Evolutionary conservation across 2,888 invertebrate genomes (phyloP).

Genomic region (Lamellibrachia satsuma): DNA sequence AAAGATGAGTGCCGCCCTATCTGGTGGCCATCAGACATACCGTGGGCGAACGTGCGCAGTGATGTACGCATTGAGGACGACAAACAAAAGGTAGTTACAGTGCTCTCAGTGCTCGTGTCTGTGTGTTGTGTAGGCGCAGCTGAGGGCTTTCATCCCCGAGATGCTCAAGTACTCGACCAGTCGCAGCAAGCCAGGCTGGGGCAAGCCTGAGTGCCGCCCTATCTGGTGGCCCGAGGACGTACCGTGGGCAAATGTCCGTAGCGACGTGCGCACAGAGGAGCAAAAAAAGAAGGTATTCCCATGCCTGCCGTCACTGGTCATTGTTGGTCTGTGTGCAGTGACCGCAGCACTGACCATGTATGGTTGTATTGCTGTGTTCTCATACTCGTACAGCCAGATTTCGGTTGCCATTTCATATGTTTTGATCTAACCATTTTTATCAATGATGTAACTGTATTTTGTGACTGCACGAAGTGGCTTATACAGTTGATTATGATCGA

Average conservation of each 20-base stretch:
- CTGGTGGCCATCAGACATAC: slow-evolving; percentile 97
- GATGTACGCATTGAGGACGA: slow-evolving; percentile 95
- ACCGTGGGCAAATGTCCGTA: slow-evolving; percentile 97
- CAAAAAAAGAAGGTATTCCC: slow-evolving; percentile 91
- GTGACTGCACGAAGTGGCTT: background rate
- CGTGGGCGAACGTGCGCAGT: slow-evolving; percentile 98
- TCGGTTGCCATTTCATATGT: slow-evolving; percentile 1
- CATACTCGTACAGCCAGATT: background rate
- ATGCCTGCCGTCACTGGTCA: background rate
- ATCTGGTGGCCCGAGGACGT: slow-evolving; percentile 98
- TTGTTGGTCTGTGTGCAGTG: background rate
- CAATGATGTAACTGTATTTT: slow-evolving; percentile 3
- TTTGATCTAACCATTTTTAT: background rate
- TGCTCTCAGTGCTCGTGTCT: background rate
- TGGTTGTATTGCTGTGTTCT: background rate
- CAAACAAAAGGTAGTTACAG: slow-evolving; percentile 83
- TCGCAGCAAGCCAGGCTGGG: slow-evolving; percentile 97
- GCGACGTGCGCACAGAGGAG: slow-evolving; percentile 95
- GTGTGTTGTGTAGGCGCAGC: slow-evolving; percentile 74
- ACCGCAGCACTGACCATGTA: background rate
- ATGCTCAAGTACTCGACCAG: slow-evolving; percentile 97
- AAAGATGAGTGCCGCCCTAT: slow-evolving; percentile 91
- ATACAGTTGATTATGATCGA: too few relatives aligned
- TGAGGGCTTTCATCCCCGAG: slow-evolving; percentile 94
- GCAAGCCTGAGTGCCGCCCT: slow-evolving; percentile 92